A percentile compares a stretch with the other conserved stretches of the same genome.
phyloP scores from a whole-genome alignment of 2,113 vertebrate genomes.

The Lutjanus erythropterus region DNA sequence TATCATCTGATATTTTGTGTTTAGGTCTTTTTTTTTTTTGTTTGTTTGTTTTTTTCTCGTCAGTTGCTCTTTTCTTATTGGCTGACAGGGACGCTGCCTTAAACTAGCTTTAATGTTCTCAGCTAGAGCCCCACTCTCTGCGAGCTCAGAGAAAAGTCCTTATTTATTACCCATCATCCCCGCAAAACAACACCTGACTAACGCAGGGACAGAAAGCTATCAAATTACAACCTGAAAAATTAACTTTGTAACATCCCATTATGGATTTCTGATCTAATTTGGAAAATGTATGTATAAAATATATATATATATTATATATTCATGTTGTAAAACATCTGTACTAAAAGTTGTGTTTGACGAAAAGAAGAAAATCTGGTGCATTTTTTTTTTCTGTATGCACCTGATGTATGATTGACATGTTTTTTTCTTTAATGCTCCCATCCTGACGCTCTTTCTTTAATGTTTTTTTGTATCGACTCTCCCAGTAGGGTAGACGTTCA shows the following conservation, averaged over 20 bases:
- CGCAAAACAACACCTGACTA: slow-evolving; percentile 63
- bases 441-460: slow-evolving; percentile 59
- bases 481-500: slow-evolving; percentile 48
- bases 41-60: slow-evolving; percentile 80
- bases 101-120: slow-evolving; percentile 88
- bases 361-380: slow-evolving; percentile 62
- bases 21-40: slow-evolving; percentile 39
- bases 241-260: slow-evolving; percentile 48
- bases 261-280: slow-evolving; percentile 73
- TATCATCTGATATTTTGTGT: slow-evolving; percentile 78
- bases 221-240: slow-evolving; percentile 47
- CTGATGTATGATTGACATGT: slow-evolving; percentile 60
- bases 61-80: slow-evolving; percentile 92
- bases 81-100: slow-evolving; percentile 94
- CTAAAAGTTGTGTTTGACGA: slow-evolving; percentile 78
- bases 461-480: slow-evolving; percentile 58
- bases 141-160: slow-evolving; percentile 77
- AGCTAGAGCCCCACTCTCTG: slow-evolving; percentile 80
- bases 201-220: slow-evolving; percentile 63
- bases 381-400: slow-evolving; percentile 68
- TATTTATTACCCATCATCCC: slow-evolving; percentile 84
- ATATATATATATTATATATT: slow-evolving; percentile 84
- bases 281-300: slow-evolving; percentile 81
- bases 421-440: slow-evolving; percentile 63
- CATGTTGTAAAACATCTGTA: slow-evolving; percentile 84